Conservation (phyloP, 2,797 vertebrate species). For the Bothrops alternatus region DNA sequence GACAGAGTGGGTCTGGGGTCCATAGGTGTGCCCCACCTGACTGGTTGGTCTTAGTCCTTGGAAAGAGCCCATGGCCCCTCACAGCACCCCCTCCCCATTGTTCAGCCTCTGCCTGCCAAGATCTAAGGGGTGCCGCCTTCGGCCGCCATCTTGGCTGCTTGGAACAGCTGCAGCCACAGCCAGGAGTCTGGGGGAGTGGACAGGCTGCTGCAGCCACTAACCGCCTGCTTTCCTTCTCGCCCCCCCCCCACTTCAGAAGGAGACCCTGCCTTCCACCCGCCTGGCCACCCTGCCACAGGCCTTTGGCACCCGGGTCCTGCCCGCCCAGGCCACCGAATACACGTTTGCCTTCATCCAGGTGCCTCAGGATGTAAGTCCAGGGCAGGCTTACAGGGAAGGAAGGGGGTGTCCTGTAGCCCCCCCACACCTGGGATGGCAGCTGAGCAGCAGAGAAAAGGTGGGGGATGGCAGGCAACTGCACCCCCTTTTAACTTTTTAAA, state of each 20-base stretch:
- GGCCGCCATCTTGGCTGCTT: too few relatives aligned
- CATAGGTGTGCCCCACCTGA: background rate
- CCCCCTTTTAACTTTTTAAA: background rate
- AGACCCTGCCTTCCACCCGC: conserved; percentile 82
- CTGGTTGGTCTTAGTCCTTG: too few relatives aligned
- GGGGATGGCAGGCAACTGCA: background rate
- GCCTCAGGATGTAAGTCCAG: conserved; percentile 88
- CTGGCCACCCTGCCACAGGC: conserved; percentile 85
- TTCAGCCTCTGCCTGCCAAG: background rate
- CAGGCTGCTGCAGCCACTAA: background rate
- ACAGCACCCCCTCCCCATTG: background rate
- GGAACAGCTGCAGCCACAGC: too few relatives aligned
- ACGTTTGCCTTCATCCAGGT: conserved; percentile 91
- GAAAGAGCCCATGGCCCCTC: background rate
- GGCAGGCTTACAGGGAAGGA: too few relatives aligned
- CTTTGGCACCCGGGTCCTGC: conserved; percentile 84
- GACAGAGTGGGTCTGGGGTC: background rate
- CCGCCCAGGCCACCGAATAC: conserved; percentile 91
- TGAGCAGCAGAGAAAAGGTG: background rate
- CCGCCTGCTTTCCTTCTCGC: too few relatives aligned
- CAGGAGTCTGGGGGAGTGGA: background rate
- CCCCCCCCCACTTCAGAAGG: conserved; percentile 76
- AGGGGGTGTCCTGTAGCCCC: too few relatives aligned
- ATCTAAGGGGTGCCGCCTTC: too few relatives aligned
- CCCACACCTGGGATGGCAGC: background rate